Evolutionary conservation across 1,140 invertebrate species (phyloP).

Genomic region (Sesamia nonagrioides): DNA sequence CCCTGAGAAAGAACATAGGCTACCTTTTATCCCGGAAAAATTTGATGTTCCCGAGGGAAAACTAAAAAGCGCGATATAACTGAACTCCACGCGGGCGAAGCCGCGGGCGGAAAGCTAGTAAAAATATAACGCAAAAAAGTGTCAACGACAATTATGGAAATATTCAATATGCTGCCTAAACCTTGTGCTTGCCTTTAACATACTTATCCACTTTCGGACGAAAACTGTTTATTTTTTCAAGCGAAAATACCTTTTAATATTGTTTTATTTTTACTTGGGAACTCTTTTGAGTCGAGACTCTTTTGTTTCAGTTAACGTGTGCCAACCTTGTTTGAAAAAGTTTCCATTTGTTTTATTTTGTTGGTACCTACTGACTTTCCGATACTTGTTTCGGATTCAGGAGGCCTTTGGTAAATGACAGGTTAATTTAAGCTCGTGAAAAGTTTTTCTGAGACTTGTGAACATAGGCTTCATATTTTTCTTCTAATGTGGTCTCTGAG

Average conservation of each 20-base stretch:
- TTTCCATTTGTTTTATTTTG: constrained; percentile 1
- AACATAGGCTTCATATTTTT: too few species aligned
- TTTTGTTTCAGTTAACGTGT: constrained; percentile 20
- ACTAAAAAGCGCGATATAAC: too few species aligned
- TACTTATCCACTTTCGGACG: neutral
- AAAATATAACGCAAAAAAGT: too few species aligned
- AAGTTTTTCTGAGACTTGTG: neutral
- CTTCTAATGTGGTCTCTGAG: too few species aligned
- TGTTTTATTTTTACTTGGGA: constrained; percentile 11
- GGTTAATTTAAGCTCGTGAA: neutral
- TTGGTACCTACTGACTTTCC: neutral
- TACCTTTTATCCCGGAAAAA: too few species aligned
- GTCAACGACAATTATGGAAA: too few species aligned
- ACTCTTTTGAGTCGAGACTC: constrained; percentile 7
- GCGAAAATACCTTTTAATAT: neutral
- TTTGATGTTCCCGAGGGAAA: too few species aligned
- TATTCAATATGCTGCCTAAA: neutral
- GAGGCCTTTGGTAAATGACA: neutral
- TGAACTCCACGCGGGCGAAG: too few species aligned
- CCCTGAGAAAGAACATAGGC: too few species aligned
- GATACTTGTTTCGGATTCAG: neutral
- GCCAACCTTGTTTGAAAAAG: neutral
- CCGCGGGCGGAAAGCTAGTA: too few species aligned
- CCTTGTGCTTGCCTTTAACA: neutral
- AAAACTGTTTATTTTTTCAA: constrained; percentile 6